Percentiles rank a stretch among this genome's conserved stretches.
These are phyloP conservation scores for Paracentrotus lividus DNA, from an alignment of 53 echinoderm and acorn worm species.

Conservation along the genomic window DNA sequence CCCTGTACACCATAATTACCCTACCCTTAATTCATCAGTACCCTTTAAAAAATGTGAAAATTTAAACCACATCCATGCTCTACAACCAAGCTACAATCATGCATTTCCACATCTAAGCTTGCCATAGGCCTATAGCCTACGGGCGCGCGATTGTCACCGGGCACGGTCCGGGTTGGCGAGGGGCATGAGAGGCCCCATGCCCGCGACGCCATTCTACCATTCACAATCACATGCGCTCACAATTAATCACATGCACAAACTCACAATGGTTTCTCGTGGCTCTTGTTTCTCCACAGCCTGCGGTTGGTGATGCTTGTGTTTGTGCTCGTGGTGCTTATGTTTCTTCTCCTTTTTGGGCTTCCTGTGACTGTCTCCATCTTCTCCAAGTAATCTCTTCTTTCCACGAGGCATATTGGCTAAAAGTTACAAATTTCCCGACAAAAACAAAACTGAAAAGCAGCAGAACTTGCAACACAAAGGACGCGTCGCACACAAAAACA, in stretches of 20 bases:
- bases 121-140: too few relatives aligned
- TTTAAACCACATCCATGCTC: too few relatives aligned
- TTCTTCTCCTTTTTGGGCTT: conserved; percentile 60
- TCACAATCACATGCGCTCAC: background rate
- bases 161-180: background rate
- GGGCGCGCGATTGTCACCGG: too few relatives aligned
- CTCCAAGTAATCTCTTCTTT: conserved; percentile 78
- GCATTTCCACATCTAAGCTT: too few relatives aligned
- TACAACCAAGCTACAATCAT: too few relatives aligned
- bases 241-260: conserved; percentile 16
- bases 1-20: too few relatives aligned
- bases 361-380: conserved; percentile 69
- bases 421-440: background rate
- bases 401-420: conserved; percentile 77
- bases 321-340: conserved; percentile 15
- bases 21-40: too few relatives aligned
- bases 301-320: too few relatives aligned
- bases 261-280: conserved; percentile 67
- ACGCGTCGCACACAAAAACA: conserved; percentile 37
- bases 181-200: background rate
- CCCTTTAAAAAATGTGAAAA: too few relatives aligned
- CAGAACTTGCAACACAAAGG: conserved; percentile 50
- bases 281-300: conserved; percentile 15
- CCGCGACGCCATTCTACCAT: background rate
- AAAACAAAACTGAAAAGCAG: background rate